These are phyloP conservation scores for Diplosoma virens DNA, from an alignment of 23 tunicate species.

Conservation along the genomic window DNA sequence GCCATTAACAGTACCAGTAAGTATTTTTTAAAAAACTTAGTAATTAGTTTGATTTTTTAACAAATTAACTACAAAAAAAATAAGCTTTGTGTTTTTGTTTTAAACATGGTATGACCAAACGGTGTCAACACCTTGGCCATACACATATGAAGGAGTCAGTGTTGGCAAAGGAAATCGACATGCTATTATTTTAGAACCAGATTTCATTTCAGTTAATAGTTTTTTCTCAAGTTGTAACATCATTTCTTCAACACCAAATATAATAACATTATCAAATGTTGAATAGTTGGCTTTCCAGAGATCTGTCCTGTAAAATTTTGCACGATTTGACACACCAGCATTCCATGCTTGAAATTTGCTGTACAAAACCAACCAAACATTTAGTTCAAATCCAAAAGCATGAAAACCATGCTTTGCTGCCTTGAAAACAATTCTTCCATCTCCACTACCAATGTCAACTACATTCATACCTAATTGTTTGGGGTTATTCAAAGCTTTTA, in stretches of 20 bases:
- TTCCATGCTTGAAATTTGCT: conserved; percentile 43
- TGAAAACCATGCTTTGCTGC: conserved; percentile 53
- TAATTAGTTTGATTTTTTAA: too few relatives aligned
- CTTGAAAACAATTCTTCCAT: conserved; percentile 73
- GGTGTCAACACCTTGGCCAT: conserved; percentile 69
- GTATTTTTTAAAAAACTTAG: too few relatives aligned
- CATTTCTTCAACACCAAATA: conserved; percentile 61
- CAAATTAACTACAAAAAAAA: too few relatives aligned
- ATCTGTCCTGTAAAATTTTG: conserved; percentile 50
- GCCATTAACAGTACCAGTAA: too few relatives aligned
- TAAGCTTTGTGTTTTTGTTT: too few relatives aligned
- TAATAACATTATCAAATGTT: conserved; percentile 46
- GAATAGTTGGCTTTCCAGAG: conserved; percentile 77
- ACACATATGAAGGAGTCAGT: not conserved
- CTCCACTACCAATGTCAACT: conserved; percentile 97
- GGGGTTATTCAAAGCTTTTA: conserved; percentile 39
- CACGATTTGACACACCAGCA: conserved; percentile 26
- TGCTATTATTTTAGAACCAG: conserved; percentile 59
- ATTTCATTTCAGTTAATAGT: conserved; percentile 44
- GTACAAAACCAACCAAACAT: conserved; percentile 67
- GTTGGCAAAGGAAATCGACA: conserved; percentile 79
- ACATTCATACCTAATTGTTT: conserved; percentile 20
- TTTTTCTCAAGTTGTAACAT: conserved; percentile 39
- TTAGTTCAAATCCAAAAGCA: conserved; percentile 73
- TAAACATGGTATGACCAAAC: conserved; percentile 73